These are phyloP conservation scores for Smutsia gigantea DNA, from an alignment of 2,797 vertebrate species.

Conservation along the genomic window DNA sequence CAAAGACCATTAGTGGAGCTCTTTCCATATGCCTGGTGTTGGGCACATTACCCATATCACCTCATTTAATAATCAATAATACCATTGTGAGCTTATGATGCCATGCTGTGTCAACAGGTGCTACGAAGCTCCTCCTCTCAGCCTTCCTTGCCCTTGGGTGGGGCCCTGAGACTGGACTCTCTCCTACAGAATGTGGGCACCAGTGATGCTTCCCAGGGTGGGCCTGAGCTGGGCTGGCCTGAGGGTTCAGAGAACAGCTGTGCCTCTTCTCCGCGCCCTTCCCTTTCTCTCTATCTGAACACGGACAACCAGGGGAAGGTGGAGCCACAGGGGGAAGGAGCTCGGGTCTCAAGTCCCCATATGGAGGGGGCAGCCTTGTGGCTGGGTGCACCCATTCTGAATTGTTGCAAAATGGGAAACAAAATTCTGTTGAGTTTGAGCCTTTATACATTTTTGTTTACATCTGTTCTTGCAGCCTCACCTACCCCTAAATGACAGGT, in stretches of 20 bases:
- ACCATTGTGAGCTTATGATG: background rate
- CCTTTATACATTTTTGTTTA: background rate
- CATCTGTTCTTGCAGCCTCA: rapidly evolving
- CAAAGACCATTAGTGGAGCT: rapidly evolving
- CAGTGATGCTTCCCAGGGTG: rapidly evolving
- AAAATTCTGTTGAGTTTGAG: rapidly evolving
- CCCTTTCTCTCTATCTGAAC: background rate
- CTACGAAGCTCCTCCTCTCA: rapidly evolving
- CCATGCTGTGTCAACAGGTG: background rate
- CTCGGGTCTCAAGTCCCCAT: background rate
- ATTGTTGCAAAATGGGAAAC: background rate
- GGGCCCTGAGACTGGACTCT: background rate
- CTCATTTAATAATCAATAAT: background rate
- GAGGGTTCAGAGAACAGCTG: background rate
- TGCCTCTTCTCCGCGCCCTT: background rate
- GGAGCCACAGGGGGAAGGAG: background rate
- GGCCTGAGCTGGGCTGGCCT: no score
- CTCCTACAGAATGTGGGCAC: rapidly evolving
- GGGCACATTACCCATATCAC: background rate
- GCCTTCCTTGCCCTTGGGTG: background rate
- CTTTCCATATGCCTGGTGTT: background rate
- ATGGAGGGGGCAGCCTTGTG: background rate
- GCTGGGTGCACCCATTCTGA: background rate
- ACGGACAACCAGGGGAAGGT: background rate
- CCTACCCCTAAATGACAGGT: background rate